Conservation (phyloP, 1,140 invertebrate genomes). For the Diabrotica virgifera region DNA sequence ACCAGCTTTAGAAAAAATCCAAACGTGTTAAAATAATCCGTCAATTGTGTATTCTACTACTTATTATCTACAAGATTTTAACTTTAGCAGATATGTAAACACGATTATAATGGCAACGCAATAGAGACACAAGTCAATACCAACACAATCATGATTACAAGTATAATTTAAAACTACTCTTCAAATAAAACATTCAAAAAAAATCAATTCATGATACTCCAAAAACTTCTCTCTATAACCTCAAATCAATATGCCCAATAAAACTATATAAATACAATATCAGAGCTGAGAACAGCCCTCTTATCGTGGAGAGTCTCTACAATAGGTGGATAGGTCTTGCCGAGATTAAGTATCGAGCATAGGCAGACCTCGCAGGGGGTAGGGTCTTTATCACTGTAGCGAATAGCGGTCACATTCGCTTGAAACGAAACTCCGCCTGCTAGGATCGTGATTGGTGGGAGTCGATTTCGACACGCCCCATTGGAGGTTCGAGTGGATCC, state of each 20-base stretch:
- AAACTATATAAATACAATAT: conserved; percentile 49
- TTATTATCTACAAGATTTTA: background rate
- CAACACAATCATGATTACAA: background rate
- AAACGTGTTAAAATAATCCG: no score
- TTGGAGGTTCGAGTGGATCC: conserved; percentile 42
- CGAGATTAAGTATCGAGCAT: conserved; percentile 13
- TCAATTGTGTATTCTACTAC: no score
- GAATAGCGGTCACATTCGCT: background rate
- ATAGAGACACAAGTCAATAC: background rate
- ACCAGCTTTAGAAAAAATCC: no score
- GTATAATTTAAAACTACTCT: conserved; percentile 5
- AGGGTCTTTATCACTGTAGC: background rate
- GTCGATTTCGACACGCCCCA: conserved; percentile 29
- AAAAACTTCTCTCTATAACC: conserved; percentile 30
- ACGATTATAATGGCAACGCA: background rate
- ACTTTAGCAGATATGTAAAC: background rate
- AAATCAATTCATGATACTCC: conserved; percentile 33
- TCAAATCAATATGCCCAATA: conserved; percentile 49
- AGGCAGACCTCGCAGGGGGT: background rate
- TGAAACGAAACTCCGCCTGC: background rate
- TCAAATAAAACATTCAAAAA: conserved; percentile 15
- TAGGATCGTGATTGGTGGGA: conserved; percentile 28
- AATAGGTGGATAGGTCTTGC: conserved; percentile 26
- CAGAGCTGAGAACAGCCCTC: conserved; percentile 36
- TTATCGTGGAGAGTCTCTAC: conserved; percentile 26